These are phyloP conservation scores for Dendrolimus pini DNA, from an alignment of 2,888 invertebrate genomes.

Conservation along the genomic window DNA sequence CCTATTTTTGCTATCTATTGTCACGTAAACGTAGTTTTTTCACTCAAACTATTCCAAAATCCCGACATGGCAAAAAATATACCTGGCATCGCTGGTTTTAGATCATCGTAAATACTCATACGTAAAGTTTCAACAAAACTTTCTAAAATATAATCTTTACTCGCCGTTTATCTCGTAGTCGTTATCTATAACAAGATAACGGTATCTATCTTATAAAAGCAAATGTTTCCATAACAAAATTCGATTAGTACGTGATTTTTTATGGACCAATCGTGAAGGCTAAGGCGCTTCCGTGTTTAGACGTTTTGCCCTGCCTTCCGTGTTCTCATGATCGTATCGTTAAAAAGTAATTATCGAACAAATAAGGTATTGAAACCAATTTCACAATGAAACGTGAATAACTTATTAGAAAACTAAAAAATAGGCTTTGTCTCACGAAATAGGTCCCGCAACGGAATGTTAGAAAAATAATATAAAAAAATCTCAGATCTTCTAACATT, in stretches of 20 bases:
- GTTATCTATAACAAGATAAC: not conserved
- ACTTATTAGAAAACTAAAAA: no score
- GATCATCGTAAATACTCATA: not conserved
- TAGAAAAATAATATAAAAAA: no score
- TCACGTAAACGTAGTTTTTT: no score
- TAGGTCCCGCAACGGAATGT: no score
- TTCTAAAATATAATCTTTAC: not conserved
- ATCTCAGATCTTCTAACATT: no score
- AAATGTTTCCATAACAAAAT: slow-evolving; percentile 21
- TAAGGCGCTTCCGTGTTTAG: not conserved
- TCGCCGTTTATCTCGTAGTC: not conserved
- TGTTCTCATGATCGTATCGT: not conserved
- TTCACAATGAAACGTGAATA: not conserved
- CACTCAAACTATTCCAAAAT: no score
- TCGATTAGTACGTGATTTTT: slow-evolving; percentile 34
- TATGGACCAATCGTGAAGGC: slow-evolving; percentile 15
- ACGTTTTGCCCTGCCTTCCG: not conserved
- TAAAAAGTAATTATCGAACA: not conserved
- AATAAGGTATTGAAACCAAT: not conserved
- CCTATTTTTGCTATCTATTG: no score
- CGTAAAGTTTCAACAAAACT: not conserved
- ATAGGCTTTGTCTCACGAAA: no score
- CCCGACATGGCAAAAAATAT: no score
- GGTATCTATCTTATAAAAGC: not conserved
- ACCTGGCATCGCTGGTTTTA: no score